These are phyloP conservation scores for Drosophila kokeensis DNA, from an alignment of 2,888 invertebrate species.

Conservation along the genomic window DNA sequence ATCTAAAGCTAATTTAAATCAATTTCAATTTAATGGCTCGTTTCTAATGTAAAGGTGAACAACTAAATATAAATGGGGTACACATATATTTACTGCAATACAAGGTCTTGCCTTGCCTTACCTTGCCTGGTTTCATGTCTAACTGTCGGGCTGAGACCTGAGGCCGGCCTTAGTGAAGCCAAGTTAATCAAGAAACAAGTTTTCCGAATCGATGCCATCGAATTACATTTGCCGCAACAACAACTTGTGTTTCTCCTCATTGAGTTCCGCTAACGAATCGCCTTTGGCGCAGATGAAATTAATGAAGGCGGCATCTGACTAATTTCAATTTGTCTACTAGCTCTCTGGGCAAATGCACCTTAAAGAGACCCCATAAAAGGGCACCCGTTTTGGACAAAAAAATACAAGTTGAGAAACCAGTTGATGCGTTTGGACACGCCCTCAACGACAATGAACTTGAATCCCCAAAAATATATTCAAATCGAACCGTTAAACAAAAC, in stretches of 20 bases:
- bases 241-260: constrained; percentile 30
- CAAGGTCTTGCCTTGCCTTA: constrained; percentile 35
- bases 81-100: constrained; percentile 15
- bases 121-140: constrained; percentile 35
- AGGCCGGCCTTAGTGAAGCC: constrained; percentile 61
- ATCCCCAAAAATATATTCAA: constrained; percentile 59
- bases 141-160: constrained; percentile 23
- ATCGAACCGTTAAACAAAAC: constrained; percentile 43
- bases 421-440: constrained; percentile 53
- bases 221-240: constrained; percentile 44
- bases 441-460: constrained; percentile 61
- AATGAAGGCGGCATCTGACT: constrained; percentile 40
- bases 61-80: background rate
- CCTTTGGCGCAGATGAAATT: constrained; percentile 36
- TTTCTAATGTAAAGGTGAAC: background rate
- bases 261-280: constrained; percentile 58
- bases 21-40: constrained; percentile 4
- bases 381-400: background rate
- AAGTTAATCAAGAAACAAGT: constrained; percentile 65
- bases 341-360: constrained; percentile 14
- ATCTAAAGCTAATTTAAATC: background rate
- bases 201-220: constrained; percentile 53
- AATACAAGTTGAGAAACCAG: constrained; percentile 1
- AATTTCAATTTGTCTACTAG: constrained; percentile 40
- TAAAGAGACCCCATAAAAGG: constrained; percentile 25